Base-by-base conservation (phyloP, 2,888 invertebrate genomes). In the Podotricha telesiphe region DNA sequence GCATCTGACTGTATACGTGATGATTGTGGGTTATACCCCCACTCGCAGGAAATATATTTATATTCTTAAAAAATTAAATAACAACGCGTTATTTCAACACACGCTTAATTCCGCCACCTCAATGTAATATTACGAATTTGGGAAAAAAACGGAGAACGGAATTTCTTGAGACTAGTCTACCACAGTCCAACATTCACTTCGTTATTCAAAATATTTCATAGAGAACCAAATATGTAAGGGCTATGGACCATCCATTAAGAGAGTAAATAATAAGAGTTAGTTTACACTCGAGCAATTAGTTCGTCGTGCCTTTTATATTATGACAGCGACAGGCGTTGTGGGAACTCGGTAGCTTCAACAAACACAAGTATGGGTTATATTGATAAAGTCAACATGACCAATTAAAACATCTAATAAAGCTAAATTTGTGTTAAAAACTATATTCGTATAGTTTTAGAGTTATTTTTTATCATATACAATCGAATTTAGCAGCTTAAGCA, bases 201-300 rank as follows among this genome's bases (percentile, higher is more conserved):
- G n/a, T 19, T 55, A 53, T 68, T 71, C 13, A 65, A 63, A 59
- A 47, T 45, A 58, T 62, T 50, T 51, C 58, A 51, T 47, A 34
- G 45, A 50, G 58, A 67, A 42, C 50, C 28, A n/a, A 50, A 42
- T 22, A 20, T 42, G 61, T 19, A 11, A 51, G 50, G 28, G 42
- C 40, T 34, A 62, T 19, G 15, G 62, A 62, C 62, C 50, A 22
- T 19, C 61, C 68, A 75, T 75, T 74, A 71, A 68, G 40, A 67
- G 67, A 47, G 65, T 67, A 74, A 75, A 72, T 75, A 71, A 48
- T 67, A 68, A 62, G 61, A 51, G 64, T 65, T 45, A 56, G 70
- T 67, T 64, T 64, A 15, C 69, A 56, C 70, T 58, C 40, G 47
- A 51, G 64, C 72, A 73, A 73, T 73, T 72, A 73, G 67, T 59